Evolutionary conservation across 2,113 vertebrate genomes (phyloP).

Genomic region (Alethe diademata): DNA sequence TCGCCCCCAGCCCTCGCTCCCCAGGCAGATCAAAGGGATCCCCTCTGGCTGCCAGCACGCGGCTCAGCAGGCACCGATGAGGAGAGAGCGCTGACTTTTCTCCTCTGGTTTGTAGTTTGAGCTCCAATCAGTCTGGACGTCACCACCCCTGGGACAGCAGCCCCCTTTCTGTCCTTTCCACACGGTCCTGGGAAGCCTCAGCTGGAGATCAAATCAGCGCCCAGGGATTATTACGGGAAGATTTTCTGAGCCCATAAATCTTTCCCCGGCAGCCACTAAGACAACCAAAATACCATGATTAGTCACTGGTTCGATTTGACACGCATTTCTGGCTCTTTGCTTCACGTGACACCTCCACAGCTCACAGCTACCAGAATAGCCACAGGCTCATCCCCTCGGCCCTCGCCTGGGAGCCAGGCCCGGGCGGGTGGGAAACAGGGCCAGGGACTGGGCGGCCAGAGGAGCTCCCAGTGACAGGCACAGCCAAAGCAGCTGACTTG

Average conservation of each 20-base stretch:
- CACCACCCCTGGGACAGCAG: neutral
- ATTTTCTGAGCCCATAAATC: slow-evolving; percentile 68
- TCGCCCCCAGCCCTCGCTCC: neutral
- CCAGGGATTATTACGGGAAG: slow-evolving; percentile 26
- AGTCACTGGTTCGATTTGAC: slow-evolving; percentile 72
- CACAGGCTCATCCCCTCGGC: slow-evolving; percentile 21
- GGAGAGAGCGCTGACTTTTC: neutral
- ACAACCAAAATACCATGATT: slow-evolving; percentile 77
- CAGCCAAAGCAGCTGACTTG: slow-evolving; percentile 48
- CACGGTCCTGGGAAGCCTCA: slow-evolving; percentile 18
- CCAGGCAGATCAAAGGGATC: slow-evolving; percentile 3
- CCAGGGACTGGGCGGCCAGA: neutral
- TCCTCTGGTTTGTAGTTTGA: slow-evolving; percentile 1
- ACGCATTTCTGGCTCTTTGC: slow-evolving; percentile 61
- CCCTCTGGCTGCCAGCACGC: slow-evolving; percentile 33
- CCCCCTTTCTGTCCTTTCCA: slow-evolving; percentile 8
- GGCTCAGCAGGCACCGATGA: neutral
- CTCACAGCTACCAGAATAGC: slow-evolving; percentile 83
- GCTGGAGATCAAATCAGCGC: slow-evolving; percentile 68
- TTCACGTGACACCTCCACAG: slow-evolving; percentile 70
- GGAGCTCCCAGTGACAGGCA: neutral
- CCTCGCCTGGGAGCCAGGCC: neutral
- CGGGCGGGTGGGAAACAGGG: neutral
- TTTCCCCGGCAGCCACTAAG: neutral
- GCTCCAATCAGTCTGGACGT: neutral